Evolutionary conservation across 2,113 vertebrate species (phyloP), one percentile per base, ranked within the genome.

Genomic region (Heptranchias perlo): DNA sequence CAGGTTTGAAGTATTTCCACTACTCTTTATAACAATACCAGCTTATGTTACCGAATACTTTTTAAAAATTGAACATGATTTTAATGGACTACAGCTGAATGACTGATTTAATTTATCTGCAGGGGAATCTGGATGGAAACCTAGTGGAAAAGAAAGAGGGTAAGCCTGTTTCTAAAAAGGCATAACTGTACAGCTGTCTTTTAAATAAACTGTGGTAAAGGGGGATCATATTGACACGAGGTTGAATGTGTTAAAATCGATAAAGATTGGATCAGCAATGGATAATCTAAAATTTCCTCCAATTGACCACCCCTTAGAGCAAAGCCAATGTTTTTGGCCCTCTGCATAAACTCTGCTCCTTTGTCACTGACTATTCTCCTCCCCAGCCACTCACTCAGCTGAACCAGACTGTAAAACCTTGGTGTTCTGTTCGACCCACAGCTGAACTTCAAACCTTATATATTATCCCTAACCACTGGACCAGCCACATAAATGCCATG

Each of bases 111-210:
- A 76, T 97, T 98, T 96, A 95, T 96, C 86, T 97, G 96, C 97
- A 99, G 99, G 99, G 97, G 99, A 99, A 97, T 99, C 99, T 96
- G 99, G 99, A 96, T 99, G 99, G 99, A 99, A 99, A 97, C 98
- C 99, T 96, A 97, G 98, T 0, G 98, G 97, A 95, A 99, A 98
- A 98, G 99, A 96, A 78, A 96, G 67, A 76, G 96, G 99, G 97
- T 98, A 84, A 93, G 94, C 95, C 96, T 76, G 10, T 95, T 95
- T 31, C 25, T 28, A 5, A 95, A 28, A 93, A 39, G 61, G 16
- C 67, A 7, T 69, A 16, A 28, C 64, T 31, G 13, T 58, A 91
- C 39, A 52, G 64, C 21, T 47, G 18, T 0, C 39, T 49, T 94
- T 69, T 47, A 67, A 61, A 31, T 92, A 92, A 13, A 93, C 44